Percentiles rank a stretch among this genome's conserved stretches.
Conservation (phyloP, 2,888 invertebrate genomes). For the Maniola hyperantus region DNA sequence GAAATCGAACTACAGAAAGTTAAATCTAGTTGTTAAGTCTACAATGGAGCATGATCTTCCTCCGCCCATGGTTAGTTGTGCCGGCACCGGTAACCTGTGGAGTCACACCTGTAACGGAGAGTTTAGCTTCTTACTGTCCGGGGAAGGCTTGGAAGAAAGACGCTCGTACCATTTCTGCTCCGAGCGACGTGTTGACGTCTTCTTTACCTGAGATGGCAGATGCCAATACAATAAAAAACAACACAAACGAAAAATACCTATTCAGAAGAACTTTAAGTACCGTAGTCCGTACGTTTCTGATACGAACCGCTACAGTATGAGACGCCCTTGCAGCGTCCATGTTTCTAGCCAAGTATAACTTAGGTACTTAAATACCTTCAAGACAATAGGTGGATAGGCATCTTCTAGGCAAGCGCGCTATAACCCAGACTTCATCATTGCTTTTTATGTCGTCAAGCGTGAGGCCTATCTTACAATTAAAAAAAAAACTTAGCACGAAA, state of each 20-base stretch:
- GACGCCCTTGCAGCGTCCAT: too few species aligned
- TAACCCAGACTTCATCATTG: too few species aligned
- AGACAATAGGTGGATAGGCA: too few species aligned
- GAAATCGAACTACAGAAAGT: background rate
- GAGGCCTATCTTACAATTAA: too few species aligned
- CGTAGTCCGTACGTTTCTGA: too few species aligned
- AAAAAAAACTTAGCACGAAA: too few species aligned
- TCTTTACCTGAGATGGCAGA: conserved; percentile 57
- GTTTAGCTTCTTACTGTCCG: conserved; percentile 58
- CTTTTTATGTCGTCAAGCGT: too few species aligned
- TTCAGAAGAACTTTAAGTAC: too few species aligned
- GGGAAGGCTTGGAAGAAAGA: conserved; percentile 59
- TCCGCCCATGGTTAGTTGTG: conserved; percentile 37
- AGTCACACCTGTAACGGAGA: conserved; percentile 68
- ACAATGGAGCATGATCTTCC: background rate
- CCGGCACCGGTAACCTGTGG: conserved; percentile 21
- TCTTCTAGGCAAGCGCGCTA: too few species aligned
- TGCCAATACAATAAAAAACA: conserved; percentile 12
- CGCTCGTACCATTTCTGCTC: conserved; percentile 76
- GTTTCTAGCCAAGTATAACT: too few species aligned
- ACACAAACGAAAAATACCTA: background rate
- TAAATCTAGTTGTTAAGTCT: background rate
- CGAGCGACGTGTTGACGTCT: conserved; percentile 55
- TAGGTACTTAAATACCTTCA: too few species aligned
- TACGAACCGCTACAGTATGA: too few species aligned